These are phyloP conservation scores for Drosophila recens DNA, from an alignment of 2,888 invertebrate species.

Conservation along the genomic window DNA sequence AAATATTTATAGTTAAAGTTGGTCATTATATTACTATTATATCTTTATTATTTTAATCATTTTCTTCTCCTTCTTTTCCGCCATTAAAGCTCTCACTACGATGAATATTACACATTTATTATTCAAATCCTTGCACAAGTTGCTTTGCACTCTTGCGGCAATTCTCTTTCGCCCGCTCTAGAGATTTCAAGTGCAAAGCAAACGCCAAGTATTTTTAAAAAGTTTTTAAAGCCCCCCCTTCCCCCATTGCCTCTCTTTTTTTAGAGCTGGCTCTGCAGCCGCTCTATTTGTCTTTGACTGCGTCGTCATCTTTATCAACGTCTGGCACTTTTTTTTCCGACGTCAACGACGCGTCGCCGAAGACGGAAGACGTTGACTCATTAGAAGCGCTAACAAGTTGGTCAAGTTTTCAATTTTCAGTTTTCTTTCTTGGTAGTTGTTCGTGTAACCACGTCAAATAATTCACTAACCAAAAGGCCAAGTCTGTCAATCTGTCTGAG, in stretches of 20 bases:
- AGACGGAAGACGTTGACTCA: slow-evolving; percentile 33
- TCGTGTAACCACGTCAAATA: slow-evolving; percentile 2
- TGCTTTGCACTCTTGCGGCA: slow-evolving; percentile 6
- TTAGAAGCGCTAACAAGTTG: slow-evolving; percentile 60
- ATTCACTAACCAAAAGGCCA: slow-evolving; percentile 10
- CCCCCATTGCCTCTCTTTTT: too few relatives aligned
- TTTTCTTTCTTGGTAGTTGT: background rate
- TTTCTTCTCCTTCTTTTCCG: background rate
- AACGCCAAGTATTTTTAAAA: slow-evolving; percentile 40
- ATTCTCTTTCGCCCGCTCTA: slow-evolving; percentile 18
- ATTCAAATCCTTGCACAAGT: slow-evolving; percentile 3
- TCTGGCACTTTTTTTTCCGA: slow-evolving; percentile 25
- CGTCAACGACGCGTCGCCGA: background rate
- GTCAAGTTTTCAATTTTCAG: slow-evolving; percentile 32
- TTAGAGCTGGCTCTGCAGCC: background rate
- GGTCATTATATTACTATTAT: background rate
- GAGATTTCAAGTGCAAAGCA: slow-evolving; percentile 42
- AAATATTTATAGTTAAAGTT: too few relatives aligned
- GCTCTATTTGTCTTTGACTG: slow-evolving; percentile 41
- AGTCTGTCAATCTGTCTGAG: background rate
- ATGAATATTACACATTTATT: slow-evolving; percentile 11
- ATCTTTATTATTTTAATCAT: background rate
- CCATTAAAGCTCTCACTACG: background rate
- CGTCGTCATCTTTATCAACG: slow-evolving; percentile 40
- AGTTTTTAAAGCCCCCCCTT: slow-evolving; percentile 25